A percentile compares a stretch with the other conserved stretches of the same genome.
These are phyloP conservation scores for Halocynthia roretzi DNA, from an alignment of 23 tunicate species.

Conservation along the genomic window DNA sequence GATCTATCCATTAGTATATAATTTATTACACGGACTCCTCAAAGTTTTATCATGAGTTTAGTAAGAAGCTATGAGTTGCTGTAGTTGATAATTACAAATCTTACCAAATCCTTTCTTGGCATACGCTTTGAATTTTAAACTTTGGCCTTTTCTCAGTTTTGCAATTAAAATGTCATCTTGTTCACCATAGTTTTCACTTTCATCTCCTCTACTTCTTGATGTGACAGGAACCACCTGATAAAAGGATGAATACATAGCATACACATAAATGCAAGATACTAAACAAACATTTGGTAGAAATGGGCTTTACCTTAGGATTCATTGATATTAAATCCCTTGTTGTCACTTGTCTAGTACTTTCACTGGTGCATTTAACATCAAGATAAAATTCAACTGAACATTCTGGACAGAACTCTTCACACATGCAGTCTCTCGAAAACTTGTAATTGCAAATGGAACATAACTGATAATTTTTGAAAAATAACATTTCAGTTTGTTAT, in stretches of 20 bases:
- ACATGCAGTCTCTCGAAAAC: constrained; percentile 93
- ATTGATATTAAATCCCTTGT: constrained; percentile 86
- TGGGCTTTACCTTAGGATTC: constrained; percentile 61
- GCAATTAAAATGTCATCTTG: constrained; percentile 90
- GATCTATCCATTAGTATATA: too few species aligned
- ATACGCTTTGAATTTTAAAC: constrained; percentile 87
- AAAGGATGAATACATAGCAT: not conserved
- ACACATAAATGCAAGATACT: not conserved
- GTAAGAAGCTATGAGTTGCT: too few species aligned
- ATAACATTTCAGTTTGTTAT: too few species aligned
- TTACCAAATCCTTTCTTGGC: constrained; percentile 97
- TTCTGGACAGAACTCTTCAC: constrained; percentile 93
- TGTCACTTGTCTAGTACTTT: constrained; percentile 91
- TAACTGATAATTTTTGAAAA: too few species aligned
- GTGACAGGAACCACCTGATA: constrained; percentile 80
- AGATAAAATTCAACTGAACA: constrained; percentile 94
- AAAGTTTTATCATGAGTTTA: too few species aligned
- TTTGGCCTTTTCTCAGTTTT: constrained; percentile 95
- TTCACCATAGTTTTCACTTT: constrained; percentile 65
- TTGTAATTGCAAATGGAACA: not conserved
- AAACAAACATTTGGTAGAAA: not conserved
- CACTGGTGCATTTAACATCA: constrained; percentile 90
- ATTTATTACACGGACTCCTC: too few species aligned
- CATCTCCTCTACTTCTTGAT: constrained; percentile 62
- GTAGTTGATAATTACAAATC: too few species aligned